A percentile compares a stretch with the other conserved stretches of the same genome.
Conservation (phyloP, 2,888 invertebrate species). For the Drosophila rubida region DNA sequence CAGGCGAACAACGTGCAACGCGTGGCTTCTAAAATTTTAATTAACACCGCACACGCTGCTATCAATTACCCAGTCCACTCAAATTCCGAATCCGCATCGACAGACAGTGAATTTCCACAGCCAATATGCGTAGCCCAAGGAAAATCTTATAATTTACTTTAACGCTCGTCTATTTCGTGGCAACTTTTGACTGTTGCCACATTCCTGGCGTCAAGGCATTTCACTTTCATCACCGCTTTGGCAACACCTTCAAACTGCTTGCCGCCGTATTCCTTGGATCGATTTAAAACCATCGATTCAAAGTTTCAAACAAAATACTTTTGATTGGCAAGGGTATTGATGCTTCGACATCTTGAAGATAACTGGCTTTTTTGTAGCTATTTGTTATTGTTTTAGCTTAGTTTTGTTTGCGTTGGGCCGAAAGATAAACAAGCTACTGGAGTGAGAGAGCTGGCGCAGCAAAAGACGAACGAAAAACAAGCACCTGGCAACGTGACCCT, state of each 20-base stretch:
- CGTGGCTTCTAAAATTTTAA: conserved; percentile 72
- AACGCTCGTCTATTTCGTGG: conserved; percentile 35
- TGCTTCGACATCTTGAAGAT: background rate
- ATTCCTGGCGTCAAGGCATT: background rate
- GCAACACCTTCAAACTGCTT: background rate
- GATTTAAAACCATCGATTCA: background rate
- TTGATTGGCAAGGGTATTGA: conserved; percentile 2
- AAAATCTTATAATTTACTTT: conserved; percentile 71
- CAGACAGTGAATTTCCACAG: conserved; percentile 47
- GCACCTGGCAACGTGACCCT: conserved; percentile 59
- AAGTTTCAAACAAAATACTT: background rate
- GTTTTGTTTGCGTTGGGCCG: conserved; percentile 69
- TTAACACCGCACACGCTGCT: conserved; percentile 61
- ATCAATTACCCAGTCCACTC: conserved; percentile 61
- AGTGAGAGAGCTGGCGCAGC: conserved; percentile 13
- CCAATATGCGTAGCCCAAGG: conserved; percentile 44
- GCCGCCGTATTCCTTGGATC: too few species aligned
- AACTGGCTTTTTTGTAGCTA: conserved; percentile 33
- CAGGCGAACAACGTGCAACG: conserved; percentile 28
- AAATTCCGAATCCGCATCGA: conserved; percentile 23
- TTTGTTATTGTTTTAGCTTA: conserved; percentile 63
- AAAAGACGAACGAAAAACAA: conserved; percentile 32
- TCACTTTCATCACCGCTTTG: background rate
- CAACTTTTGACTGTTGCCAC: conserved; percentile 47
- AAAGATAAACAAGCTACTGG: conserved; percentile 65